Evolutionary conservation across 2,113 vertebrate genomes (phyloP).

Genomic region (Tachuris rubrigastra): DNA sequence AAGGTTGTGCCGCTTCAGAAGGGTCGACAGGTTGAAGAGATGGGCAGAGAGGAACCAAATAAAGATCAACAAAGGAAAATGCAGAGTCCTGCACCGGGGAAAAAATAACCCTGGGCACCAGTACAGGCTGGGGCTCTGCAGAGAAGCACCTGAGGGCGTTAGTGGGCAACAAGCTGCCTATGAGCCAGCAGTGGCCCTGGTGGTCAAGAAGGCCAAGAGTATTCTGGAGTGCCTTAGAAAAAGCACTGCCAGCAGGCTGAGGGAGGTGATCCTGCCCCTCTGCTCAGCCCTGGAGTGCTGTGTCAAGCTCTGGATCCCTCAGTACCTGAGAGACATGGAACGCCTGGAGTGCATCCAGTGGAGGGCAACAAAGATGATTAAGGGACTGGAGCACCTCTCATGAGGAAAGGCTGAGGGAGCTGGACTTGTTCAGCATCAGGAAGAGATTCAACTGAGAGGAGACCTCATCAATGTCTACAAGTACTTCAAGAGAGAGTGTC

Average conservation of each 20-base stretch:
- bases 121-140: neutral
- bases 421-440: neutral
- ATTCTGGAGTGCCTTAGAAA: neutral
- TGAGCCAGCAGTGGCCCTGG: neutral
- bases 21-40: accelerated
- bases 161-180: no score
- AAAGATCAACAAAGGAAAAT: neutral
- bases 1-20: neutral
- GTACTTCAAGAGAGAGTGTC: neutral
- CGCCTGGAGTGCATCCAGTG: neutral
- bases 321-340: neutral
- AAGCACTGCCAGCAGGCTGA: accelerated
- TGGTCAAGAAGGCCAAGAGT: neutral
- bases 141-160: neutral
- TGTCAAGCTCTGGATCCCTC: neutral
- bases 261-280: neutral
- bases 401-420: neutral
- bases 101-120: neutral
- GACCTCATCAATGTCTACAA: neutral
- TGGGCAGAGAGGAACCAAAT: neutral
- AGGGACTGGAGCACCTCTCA: neutral
- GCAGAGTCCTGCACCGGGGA: neutral
- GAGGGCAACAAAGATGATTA: neutral
- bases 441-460: neutral
- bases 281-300: neutral